These are phyloP conservation scores for Nycticryphes semicollaris DNA, from an alignment of 2,113 vertebrate species.

Conservation along the genomic window DNA sequence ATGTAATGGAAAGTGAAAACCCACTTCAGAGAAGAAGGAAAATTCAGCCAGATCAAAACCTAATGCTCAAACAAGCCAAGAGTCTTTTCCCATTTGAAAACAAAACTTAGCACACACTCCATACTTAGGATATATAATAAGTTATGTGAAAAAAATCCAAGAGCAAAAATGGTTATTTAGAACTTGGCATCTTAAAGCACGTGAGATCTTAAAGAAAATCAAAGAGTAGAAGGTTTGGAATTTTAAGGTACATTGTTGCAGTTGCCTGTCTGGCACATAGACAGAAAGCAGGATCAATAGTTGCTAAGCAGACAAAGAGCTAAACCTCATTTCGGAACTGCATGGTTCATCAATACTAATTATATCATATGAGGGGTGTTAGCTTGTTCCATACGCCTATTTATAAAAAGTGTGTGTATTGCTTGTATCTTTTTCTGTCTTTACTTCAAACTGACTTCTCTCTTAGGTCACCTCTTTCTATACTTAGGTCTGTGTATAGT, in stretches of 20 bases:
- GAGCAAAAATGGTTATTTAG: neutral
- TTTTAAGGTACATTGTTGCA: neutral
- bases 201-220: too few relatives aligned
- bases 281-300: neutral
- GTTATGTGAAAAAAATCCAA: neutral
- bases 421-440: neutral
- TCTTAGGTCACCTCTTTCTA: neutral
- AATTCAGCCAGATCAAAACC: neutral
- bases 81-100: neutral
- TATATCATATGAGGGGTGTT: neutral
- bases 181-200: neutral
- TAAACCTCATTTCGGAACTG: neutral
- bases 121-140: neutral
- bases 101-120: neutral
- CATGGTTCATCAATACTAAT: neutral
- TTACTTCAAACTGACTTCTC: neutral
- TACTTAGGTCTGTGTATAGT: neutral
- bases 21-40: neutral
- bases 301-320: neutral
- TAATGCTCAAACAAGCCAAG: neutral
- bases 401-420: neutral
- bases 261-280: neutral
- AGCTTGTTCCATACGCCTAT: neutral
- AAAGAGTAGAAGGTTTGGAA: neutral
- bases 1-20: neutral